Conservation (phyloP, 1,140 invertebrate genomes). For the Dryas iulia region DNA sequence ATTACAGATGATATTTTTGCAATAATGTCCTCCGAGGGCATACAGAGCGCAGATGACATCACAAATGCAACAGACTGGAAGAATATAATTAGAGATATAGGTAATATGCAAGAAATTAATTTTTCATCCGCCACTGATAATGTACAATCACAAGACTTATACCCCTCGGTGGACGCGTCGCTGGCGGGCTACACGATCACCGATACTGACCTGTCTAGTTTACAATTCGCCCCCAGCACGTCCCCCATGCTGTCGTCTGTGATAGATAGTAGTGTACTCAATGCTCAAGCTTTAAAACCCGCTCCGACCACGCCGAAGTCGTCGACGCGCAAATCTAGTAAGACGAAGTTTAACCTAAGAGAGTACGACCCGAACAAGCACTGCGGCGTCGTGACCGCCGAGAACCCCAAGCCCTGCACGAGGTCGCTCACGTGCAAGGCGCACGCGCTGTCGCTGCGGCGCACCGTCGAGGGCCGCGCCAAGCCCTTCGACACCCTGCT, state of each 20-base stretch:
- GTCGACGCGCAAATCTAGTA: constrained; percentile 79
- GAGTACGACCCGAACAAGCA: constrained; percentile 91
- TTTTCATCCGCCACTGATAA: constrained; percentile 59
- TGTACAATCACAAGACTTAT: constrained; percentile 57
- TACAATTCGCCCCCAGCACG: constrained; percentile 60
- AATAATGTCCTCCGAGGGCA: constrained; percentile 77
- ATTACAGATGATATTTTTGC: constrained; percentile 75
- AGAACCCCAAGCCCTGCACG: constrained; percentile 87
- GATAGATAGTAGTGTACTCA: constrained; percentile 53
- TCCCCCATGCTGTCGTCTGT: constrained; percentile 56
- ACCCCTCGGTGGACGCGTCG: constrained; percentile 50
- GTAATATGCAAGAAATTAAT: constrained; percentile 71
- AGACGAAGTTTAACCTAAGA: constrained; percentile 83
- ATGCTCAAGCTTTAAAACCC: constrained; percentile 54
- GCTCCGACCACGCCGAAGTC: constrained; percentile 52
- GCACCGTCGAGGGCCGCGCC: constrained; percentile 86
- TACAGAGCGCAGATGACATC: constrained; percentile 72
- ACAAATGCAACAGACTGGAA: constrained; percentile 73
- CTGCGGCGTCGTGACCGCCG: constrained; percentile 87
- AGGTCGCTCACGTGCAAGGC: constrained; percentile 92
- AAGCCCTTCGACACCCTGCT: constrained; percentile 91
- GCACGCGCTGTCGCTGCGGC: constrained; percentile 87
- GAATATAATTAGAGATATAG: constrained; percentile 75
- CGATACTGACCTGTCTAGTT: constrained; percentile 56
- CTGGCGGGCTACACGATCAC: constrained; percentile 56